Percentiles rank a stretch among this genome's conserved stretches.
These are phyloP conservation scores for Coleophora deauratella DNA, from an alignment of 2,888 invertebrate genomes.

Conservation along the genomic window DNA sequence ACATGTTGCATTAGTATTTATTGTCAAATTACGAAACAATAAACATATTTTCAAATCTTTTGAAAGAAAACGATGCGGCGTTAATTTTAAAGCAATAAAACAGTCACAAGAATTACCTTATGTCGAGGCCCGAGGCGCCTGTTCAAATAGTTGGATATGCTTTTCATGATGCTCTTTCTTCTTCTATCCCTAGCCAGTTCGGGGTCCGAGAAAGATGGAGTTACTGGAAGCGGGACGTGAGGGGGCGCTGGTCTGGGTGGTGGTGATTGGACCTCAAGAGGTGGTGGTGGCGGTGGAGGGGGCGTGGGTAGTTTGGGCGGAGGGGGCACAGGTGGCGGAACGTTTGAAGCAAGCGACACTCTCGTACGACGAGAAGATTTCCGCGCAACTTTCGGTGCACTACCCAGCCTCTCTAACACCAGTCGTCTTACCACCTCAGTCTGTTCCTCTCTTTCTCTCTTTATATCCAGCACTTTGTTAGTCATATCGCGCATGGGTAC, in stretches of 20 bases:
- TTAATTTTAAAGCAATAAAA: background rate
- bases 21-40: no score
- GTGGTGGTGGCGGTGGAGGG: constrained; percentile 27
- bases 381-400: constrained; percentile 27
- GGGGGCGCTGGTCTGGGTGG: constrained; percentile 35
- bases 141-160: constrained; percentile 87
- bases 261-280: constrained; percentile 21
- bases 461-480: constrained; percentile 82
- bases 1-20: no score
- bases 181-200: constrained; percentile 76
- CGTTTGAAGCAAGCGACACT: constrained; percentile 25
- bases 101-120: constrained; percentile 50
- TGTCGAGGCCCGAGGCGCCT: constrained; percentile 79
- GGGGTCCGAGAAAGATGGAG: constrained; percentile 73
- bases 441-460: constrained; percentile 86
- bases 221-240: constrained; percentile 41
- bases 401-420: constrained; percentile 83
- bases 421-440: constrained; percentile 88
- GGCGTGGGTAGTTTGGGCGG: constrained; percentile 24
- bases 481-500: constrained; percentile 62
- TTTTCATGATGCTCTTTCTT: constrained; percentile 87
- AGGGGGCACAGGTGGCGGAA: constrained; percentile 45
- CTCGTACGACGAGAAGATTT: constrained; percentile 32
- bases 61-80: no score
- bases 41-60: no score